phyloP scores from a whole-genome alignment of 2,888 invertebrate species.

The Halictus quadricinctus region DNA sequence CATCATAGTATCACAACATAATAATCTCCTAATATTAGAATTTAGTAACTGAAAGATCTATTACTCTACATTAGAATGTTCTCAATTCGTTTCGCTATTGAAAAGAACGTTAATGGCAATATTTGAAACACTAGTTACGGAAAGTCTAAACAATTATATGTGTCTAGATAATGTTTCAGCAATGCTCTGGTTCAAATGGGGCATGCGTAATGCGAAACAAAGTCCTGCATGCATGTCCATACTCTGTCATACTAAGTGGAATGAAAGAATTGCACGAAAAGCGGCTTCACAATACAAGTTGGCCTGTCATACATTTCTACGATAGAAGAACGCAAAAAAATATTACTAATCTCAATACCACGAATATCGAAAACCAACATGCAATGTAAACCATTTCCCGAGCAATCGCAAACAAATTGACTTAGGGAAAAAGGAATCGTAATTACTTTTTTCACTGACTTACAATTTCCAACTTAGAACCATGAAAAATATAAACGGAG shows the following conservation, averaged over 20 bases:
- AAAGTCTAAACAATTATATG: constrained; percentile 21
- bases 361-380: constrained; percentile 52
- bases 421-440: constrained; percentile 69
- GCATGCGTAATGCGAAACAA: constrained; percentile 40
- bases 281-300: constrained; percentile 31
- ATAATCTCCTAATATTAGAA: constrained; percentile 23
- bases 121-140: background rate
- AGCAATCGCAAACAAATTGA: constrained; percentile 56
- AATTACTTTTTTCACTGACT: constrained; percentile 78
- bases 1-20: constrained; percentile 29
- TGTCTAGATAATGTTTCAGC: constrained; percentile 22
- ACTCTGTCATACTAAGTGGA: constrained; percentile 16
- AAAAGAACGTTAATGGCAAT: constrained; percentile 23
- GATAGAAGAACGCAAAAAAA: constrained; percentile 40
- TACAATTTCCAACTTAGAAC: constrained; percentile 82
- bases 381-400: constrained; percentile 56
- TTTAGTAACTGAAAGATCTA: constrained; percentile 25
- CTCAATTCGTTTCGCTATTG: constrained; percentile 25
- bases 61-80: constrained; percentile 21
- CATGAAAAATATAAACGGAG: constrained; percentile 78
- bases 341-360: constrained; percentile 51
- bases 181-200: constrained; percentile 11
- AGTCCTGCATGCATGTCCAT: background rate
- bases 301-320: constrained; percentile 35
- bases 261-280: constrained; percentile 14